Conservation (phyloP, 2,888 invertebrate genomes). For the Orthonychiurus folsomi region DNA sequence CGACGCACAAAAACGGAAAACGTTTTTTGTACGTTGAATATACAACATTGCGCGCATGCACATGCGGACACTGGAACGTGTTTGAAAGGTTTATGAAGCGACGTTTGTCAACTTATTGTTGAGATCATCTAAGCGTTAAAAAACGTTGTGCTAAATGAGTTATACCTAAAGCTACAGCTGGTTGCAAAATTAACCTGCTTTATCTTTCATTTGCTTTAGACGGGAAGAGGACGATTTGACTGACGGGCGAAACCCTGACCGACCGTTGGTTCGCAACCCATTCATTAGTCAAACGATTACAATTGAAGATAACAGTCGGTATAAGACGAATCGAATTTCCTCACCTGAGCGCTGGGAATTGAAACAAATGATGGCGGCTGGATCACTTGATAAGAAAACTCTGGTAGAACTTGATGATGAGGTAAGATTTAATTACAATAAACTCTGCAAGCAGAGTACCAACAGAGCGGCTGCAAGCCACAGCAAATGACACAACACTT, state of each 20-base stretch:
- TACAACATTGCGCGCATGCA: no score
- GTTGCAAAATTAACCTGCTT: no score
- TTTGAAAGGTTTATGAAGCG: no score
- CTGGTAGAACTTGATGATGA: conserved; percentile 97
- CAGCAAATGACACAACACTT: no score
- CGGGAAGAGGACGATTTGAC: conserved; percentile 26
- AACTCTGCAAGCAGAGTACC: no score
- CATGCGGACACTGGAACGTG: no score
- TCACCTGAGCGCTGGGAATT: conserved; percentile 64
- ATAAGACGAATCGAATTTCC: conserved; percentile 80
- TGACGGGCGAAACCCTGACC: conserved; percentile 70
- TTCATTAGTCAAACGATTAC: conserved; percentile 52
- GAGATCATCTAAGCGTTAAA: no score
- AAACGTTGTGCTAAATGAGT: no score
- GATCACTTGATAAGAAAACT: conserved; percentile 83
- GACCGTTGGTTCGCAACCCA: conserved; percentile 54
- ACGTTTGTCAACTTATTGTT: no score
- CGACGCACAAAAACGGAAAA: no score
- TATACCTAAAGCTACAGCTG: not conserved
- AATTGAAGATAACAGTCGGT: conserved; percentile 67
- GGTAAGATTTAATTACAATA: conserved; percentile 12
- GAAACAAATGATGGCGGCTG: conserved; percentile 75
- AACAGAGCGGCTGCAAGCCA: no score
- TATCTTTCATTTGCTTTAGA: conserved; percentile 5
- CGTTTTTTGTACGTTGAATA: no score